A percentile compares a stretch with the other conserved stretches of the same genome.
These are phyloP conservation scores for Synanthedon vespiformis DNA, from an alignment of 2,888 invertebrate genomes.

Conservation along the genomic window DNA sequence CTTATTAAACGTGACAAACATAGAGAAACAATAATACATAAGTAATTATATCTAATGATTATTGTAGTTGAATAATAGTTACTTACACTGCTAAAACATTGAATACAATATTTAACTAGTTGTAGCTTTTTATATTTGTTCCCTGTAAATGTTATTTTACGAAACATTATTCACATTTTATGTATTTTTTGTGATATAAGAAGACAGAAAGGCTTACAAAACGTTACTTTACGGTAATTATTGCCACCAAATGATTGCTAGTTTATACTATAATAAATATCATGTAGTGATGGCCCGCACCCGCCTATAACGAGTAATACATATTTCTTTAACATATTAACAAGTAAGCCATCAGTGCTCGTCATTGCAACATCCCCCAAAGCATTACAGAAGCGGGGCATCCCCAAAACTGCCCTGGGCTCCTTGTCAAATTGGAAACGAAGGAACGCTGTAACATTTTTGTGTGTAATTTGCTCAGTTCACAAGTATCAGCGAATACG, in stretches of 20 bases:
- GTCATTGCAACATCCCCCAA: constrained; percentile 4
- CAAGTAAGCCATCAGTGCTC: too few species aligned
- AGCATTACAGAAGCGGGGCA: constrained; percentile 5
- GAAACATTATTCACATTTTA: background rate
- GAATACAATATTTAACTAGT: background rate
- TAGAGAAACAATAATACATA: background rate
- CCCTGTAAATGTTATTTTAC: constrained; percentile 20
- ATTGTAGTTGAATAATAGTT: background rate
- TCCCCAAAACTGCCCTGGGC: constrained; percentile 3
- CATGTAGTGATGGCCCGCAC: too few species aligned
- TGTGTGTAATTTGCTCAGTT: background rate
- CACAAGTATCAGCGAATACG: too few species aligned
- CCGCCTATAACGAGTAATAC: too few species aligned
- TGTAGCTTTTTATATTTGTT: constrained; percentile 29
- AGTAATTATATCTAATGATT: too few species aligned
- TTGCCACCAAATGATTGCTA: too few species aligned
- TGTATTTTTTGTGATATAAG: too few species aligned
- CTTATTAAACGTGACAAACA: background rate
- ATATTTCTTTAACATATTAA: too few species aligned
- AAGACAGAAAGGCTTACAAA: too few species aligned
- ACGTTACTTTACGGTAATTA: too few species aligned
- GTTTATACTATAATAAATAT: too few species aligned
- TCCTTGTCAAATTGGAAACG: constrained; percentile 7
- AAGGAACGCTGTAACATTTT: constrained; percentile 1
- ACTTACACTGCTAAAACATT: background rate